Evolutionary conservation across 2,888 invertebrate species (phyloP), one percentile per base, ranked within the genome.

Genomic region (Hemithea aestivaria): DNA sequence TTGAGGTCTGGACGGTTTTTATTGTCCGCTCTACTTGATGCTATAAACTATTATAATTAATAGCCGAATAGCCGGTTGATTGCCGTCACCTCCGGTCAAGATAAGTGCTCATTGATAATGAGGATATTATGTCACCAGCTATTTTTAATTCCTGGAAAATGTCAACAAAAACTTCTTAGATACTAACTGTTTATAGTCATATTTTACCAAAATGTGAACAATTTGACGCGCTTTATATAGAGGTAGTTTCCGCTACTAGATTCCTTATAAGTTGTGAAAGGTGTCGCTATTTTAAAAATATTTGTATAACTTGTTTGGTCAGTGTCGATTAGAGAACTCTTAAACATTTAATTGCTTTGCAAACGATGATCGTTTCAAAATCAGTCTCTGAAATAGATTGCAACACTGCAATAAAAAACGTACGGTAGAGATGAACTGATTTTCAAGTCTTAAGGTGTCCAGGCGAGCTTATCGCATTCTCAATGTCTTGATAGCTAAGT

Each of bases 401-500:
- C 16, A 16, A 16, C 16, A 16, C n/a, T n/a, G 16, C 2, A 16
- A 16, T 16, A 16, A 16, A 16, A 66, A 65, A 65, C 65, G 65
- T 62, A 63, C 67, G 64, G 65, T 65, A 56, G 58, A 59, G 57
- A 62, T 10, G 11, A 35, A 24, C 23, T 32, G 21, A 10, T 27
- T 27, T 20, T 9, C 6, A 20, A 22, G 20, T 27, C 11, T n/a
- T 42, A 22, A 41, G 56, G 54, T 56, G 45, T 53, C 62, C 67
- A 64, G 64, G 47, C 58, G 29, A 53, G 61, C 64, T 67, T 58
- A 56, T 68, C 61, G 67, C 75, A 74, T 78, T 75, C 73, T 59
- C 44, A 69, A 67, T 82, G 87, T 85, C 87, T 87, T 84, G 87
- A 83, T 88, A 87, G 87, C 87, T 87, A 66, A 87, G 80, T 66